These are phyloP conservation scores for Accipiter virgatus DNA, from an alignment of 2,113 vertebrate genomes.

Conservation along the genomic window DNA sequence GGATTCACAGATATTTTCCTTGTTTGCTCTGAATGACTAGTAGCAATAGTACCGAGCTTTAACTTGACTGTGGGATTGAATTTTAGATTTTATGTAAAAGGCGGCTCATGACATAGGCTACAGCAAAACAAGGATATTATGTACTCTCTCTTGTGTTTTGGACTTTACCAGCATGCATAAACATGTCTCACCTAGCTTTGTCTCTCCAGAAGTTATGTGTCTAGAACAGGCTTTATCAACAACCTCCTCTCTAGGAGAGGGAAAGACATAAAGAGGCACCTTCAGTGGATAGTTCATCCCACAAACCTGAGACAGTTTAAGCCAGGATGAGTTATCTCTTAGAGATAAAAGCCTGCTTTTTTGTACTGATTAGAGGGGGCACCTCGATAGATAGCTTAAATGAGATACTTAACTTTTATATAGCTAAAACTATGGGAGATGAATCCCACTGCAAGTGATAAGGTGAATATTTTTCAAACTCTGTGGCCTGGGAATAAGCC, in stretches of 20 bases:
- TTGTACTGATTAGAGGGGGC: not conserved
- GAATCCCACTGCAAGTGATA: not conserved
- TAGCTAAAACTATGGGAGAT: not conserved
- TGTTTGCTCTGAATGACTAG: not conserved
- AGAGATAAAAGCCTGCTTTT: not conserved
- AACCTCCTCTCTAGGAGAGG: not conserved
- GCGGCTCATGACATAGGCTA: rapidly evolving
- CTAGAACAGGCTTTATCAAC: not conserved
- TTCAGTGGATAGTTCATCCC: not conserved
- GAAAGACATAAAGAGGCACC: not conserved
- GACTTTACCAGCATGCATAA: not conserved
- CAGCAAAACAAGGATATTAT: not conserved
- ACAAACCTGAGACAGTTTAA: not conserved
- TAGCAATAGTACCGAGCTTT: not conserved
- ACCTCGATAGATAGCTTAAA: not conserved
- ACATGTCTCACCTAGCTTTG: not conserved
- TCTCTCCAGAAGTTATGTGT: not conserved
- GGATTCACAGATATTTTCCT: not conserved
- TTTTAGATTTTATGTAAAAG: not conserved
- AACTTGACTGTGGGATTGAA: not conserved
- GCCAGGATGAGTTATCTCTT: not conserved
- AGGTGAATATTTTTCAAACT: not conserved
- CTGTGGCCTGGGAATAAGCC: not conserved
- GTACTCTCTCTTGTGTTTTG: not conserved
- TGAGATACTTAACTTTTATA: not conserved